phyloP scores from a whole-genome alignment of 2,888 invertebrate genomes.

The Platycheirus albimanus region DNA sequence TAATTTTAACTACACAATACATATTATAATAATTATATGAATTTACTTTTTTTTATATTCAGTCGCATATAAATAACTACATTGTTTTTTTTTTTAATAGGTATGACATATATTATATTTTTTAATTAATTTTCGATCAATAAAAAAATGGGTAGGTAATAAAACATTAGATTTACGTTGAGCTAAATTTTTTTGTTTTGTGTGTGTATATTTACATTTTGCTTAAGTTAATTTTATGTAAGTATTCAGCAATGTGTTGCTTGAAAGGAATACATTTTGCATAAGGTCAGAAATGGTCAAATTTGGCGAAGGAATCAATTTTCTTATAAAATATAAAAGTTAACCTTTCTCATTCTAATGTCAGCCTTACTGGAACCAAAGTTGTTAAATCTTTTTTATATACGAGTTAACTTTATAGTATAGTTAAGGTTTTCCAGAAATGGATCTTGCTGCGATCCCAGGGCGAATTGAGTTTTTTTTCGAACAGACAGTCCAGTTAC shows the following conservation, averaged over 20 bases:
- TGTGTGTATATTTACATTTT: conserved; percentile 9
- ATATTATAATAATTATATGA: conserved; percentile 15
- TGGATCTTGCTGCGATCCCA: too few species aligned
- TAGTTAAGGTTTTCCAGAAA: too few species aligned
- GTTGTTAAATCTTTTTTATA: too few species aligned
- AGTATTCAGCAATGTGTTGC: neutral
- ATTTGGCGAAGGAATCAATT: too few species aligned
- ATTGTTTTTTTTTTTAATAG: neutral
- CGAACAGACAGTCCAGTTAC: too few species aligned
- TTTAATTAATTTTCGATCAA: neutral
- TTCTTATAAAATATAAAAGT: too few species aligned
- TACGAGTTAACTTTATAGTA: too few species aligned
- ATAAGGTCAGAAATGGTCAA: too few species aligned
- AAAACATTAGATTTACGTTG: neutral
- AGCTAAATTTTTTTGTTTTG: conserved; percentile 11
- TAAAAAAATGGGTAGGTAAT: neutral
- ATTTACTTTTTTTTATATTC: conserved; percentile 50
- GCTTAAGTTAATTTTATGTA: neutral
- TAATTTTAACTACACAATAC: conserved; percentile 8
- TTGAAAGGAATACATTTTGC: neutral
- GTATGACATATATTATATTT: neutral
- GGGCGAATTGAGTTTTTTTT: too few species aligned
- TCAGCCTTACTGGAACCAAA: too few species aligned
- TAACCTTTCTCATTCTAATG: too few species aligned
- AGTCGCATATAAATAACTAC: conserved; percentile 46